Percentiles rank a stretch among this genome's conserved stretches.
Conservation (phyloP, 2,797 vertebrate genomes). For the Arrhamphus sclerolepis region DNA sequence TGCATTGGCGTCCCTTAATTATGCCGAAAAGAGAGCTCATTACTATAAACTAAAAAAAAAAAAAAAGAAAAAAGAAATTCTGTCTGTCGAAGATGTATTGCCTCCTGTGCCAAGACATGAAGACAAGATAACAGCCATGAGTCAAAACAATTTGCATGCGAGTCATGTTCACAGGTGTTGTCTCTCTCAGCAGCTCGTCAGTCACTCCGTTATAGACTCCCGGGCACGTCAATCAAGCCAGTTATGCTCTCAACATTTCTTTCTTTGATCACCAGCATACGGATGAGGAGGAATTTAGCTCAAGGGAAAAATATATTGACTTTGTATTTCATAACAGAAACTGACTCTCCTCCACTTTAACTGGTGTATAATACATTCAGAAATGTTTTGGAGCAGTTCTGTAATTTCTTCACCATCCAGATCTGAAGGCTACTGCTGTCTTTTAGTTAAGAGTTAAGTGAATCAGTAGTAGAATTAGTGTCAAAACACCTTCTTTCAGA, state of each 20-base stretch:
- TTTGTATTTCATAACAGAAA: not conserved
- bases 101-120: not conserved
- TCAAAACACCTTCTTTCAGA: too few species aligned
- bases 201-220: constrained; percentile 7
- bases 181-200: constrained; percentile 9
- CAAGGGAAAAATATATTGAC: not conserved
- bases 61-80: not conserved
- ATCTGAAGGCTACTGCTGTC: too few species aligned
- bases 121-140: constrained; percentile 15
- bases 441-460: too few species aligned
- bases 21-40: not conserved
- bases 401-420: too few species aligned
- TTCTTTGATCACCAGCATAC: not conserved
- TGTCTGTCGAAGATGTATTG: constrained; percentile 5
- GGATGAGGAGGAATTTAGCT: constrained; percentile 2
- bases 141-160: constrained; percentile 15
- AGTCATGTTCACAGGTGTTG: constrained; percentile 15
- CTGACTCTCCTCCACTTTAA: too few species aligned
- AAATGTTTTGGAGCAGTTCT: too few species aligned
- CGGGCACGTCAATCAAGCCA: constrained; percentile 17
- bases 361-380: too few species aligned
- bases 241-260: not conserved
- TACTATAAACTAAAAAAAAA: constrained; percentile 1
- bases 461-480: too few species aligned
- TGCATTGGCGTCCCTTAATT: not conserved